Base-by-base conservation (phyloP, 2,797 vertebrate species). In the Gallinago stenura region DNA sequence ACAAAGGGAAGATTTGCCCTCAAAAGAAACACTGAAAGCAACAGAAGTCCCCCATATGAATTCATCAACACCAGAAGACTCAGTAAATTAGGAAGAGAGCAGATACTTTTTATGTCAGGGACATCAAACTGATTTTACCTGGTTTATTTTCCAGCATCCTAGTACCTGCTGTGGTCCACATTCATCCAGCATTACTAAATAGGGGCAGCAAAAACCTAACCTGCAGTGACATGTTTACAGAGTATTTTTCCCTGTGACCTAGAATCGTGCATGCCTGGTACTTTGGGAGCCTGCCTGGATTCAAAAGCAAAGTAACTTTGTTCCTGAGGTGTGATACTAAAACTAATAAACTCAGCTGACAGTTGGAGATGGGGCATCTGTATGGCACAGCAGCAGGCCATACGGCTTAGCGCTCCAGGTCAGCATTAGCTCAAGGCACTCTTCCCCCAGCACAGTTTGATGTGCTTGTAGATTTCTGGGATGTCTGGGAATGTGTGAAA, bases 331-430 rank as follows among this genome's bases (percentile, higher is more conserved):
- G 62, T 73, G 86, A 70, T 56, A 53, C 31, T 65, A 65, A 70
- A 92, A 76, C 60, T 70, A 79, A 82, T 77, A 87, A 84, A 82
- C 7, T 12, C 68, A 60, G n/a, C 22, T 89, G 89, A 70, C 66
- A 57, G 60, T 14, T 58, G 83, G 68, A 77, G 66, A 73, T 31
- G 66, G 62, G 86, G 66, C 70, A 84, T 84, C 90, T 87, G 70
- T 58, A 87, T 73, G 88, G 83, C 81, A 77, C 66, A 96, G 83
- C 83, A 95, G 88, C 46, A 89, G 86, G 86, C 85, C 88, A 66
- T 77, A 87, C 19, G 46, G 86, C 77, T 90, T 60, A 87, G 66
- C 35, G 30, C 60, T 92, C 92, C 3, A 19, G 90, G 94, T 89
- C 95, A 87, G 60, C 48, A 15, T 84, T 85, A 95, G 86, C 92